phyloP scores from a whole-genome alignment of 2,797 vertebrate genomes.

The Hypotaenidia okinawae region DNA sequence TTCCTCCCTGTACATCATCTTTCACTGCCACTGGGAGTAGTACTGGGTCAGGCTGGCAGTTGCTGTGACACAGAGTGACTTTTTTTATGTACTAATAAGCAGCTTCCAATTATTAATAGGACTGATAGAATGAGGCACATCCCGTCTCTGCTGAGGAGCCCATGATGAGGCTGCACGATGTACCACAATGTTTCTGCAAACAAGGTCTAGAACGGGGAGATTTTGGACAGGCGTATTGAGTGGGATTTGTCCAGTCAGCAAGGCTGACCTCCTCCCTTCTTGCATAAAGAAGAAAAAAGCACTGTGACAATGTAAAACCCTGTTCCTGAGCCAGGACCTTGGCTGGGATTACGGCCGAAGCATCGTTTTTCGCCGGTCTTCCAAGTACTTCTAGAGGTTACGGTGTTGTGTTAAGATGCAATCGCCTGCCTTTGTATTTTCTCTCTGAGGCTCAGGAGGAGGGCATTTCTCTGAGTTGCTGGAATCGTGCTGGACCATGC shows the following conservation, averaged over 20 bases:
- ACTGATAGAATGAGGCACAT: not conserved
- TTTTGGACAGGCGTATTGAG: not conserved
- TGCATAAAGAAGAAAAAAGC: not conserved
- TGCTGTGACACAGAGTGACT: not conserved
- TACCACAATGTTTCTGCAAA: not conserved
- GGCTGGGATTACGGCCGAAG: not conserved
- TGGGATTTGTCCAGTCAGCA: not conserved
- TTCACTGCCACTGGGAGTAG: not conserved
- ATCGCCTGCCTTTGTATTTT: not conserved
- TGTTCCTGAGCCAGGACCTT: constrained; percentile 5
- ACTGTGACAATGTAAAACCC: not conserved
- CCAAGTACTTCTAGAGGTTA: constrained; percentile 27
- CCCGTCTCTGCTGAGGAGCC: not conserved
- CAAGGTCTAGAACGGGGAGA: not conserved
- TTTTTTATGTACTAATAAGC: not conserved
- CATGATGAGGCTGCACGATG: not conserved
- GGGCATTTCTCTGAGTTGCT: constrained; percentile 18
- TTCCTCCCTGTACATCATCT: not conserved
- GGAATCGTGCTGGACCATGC: not conserved
- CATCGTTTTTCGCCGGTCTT: not conserved
- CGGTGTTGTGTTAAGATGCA: constrained; percentile 33
- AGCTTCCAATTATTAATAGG: not conserved
- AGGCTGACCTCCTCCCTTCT: not conserved
- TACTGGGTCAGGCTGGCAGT: not conserved
- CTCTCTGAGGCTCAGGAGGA: not conserved